Conservation (phyloP, 1,140 invertebrate genomes). For the Heliconius hewitsoni region DNA sequence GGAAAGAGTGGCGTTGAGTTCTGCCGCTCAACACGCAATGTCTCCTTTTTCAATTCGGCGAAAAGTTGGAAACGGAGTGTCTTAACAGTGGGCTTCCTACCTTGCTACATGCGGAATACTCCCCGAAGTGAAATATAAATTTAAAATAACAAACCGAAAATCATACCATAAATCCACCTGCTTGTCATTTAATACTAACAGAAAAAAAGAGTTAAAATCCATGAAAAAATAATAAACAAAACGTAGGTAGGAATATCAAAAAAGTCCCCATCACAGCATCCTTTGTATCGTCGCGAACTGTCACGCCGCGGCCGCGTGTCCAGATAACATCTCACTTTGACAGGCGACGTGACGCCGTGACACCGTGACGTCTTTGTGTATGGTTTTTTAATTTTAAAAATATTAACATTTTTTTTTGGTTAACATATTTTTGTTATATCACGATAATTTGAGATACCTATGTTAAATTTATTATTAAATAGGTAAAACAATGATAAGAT, state of each 20-base stretch:
- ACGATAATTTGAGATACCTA: no score
- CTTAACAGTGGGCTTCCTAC: no score
- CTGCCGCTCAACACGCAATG: no score
- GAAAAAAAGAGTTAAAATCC: not conserved
- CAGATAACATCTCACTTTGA: slow-evolving; percentile 53
- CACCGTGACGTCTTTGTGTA: slow-evolving; percentile 32
- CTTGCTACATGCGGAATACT: no score
- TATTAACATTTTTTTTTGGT: not conserved
- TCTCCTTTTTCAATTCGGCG: no score
- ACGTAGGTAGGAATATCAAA: not conserved
- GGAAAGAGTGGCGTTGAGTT: no score
- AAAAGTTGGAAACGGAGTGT: no score
- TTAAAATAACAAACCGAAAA: not conserved
- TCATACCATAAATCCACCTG: not conserved
- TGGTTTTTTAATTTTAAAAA: slow-evolving; percentile 2
- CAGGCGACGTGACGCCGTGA: slow-evolving; percentile 26
- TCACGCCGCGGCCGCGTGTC: slow-evolving; percentile 44
- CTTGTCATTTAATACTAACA: not conserved
- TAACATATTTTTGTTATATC: not conserved
- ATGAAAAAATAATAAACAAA: slow-evolving; percentile 4
- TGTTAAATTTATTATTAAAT: no score
- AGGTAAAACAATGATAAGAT: no score
- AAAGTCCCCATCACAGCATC: slow-evolving; percentile 24
- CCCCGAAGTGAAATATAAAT: no score
- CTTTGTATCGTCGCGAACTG: slow-evolving; percentile 49